These are phyloP conservation scores for Python bivittatus DNA, from an alignment of 2,113 vertebrate species.

Conservation along the genomic window DNA sequence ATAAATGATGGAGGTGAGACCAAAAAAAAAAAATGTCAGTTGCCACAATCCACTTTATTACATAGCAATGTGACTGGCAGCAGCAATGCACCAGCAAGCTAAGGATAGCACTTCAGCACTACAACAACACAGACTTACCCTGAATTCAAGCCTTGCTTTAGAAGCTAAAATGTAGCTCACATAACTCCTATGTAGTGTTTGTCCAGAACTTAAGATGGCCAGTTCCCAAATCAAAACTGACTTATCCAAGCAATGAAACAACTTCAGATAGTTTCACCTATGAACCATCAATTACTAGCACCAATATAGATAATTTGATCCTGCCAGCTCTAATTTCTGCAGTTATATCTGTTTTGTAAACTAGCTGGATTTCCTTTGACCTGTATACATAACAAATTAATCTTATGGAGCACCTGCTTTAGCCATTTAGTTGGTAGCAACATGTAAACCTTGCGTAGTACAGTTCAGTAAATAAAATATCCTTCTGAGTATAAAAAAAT, in stretches of 20 bases:
- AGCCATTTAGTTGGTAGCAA: not conserved
- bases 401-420: not conserved
- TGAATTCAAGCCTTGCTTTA: conserved; percentile 8
- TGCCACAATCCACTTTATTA: not conserved
- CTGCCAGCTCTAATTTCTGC: not conserved
- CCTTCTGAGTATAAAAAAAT: not conserved
- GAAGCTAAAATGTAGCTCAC: not conserved
- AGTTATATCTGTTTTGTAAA: not conserved
- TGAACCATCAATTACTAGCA: not conserved
- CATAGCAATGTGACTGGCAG: not conserved
- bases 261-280: not conserved
- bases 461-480: not conserved
- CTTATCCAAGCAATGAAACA: too few species aligned
- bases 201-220: not conserved
- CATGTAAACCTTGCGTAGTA: not conserved
- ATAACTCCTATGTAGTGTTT: not conserved
- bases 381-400: not conserved
- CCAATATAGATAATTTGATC: not conserved
- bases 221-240: not conserved
- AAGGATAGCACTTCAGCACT: not conserved
- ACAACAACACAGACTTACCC: fast-evolving
- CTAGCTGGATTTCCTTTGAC: not conserved
- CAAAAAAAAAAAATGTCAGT: not conserved
- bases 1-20: not conserved
- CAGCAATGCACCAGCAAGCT: not conserved